These are phyloP conservation scores for Eulemur rufifrons DNA, from an alignment of 2,113 vertebrate species.

Conservation along the genomic window DNA sequence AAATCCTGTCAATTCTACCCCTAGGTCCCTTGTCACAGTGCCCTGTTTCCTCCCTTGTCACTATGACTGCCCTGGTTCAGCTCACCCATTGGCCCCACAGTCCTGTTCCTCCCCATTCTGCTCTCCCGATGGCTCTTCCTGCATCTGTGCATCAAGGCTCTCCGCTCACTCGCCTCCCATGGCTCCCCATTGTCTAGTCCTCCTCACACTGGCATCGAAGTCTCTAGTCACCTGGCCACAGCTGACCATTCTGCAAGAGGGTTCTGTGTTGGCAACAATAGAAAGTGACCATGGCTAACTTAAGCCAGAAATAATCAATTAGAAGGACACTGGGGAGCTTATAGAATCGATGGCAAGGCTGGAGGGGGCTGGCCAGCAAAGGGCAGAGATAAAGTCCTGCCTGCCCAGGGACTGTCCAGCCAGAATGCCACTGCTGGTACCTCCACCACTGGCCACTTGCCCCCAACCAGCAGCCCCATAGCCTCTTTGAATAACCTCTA, in stretches of 20 bases:
- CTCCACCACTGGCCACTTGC: background rate
- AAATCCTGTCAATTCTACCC: background rate
- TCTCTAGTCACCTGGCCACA: background rate
- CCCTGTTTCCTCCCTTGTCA: background rate
- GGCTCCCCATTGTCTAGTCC: background rate
- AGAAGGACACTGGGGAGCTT: background rate
- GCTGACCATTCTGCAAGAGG: background rate
- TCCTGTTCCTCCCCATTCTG: background rate
- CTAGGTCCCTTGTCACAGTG: too few relatives aligned
- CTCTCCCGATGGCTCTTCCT: background rate
- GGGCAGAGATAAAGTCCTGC: background rate
- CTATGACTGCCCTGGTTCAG: background rate
- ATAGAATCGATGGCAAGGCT: background rate
- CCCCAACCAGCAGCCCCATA: background rate
- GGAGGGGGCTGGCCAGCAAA: background rate
- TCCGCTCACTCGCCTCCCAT: background rate
- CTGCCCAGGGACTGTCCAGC: background rate
- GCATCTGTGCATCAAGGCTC: background rate
- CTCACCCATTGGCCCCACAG: background rate
- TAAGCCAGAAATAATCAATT: background rate
- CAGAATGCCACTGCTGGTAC: too few relatives aligned
- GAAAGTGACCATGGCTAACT: background rate
- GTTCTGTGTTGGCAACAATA: background rate
- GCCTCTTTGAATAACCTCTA: background rate
- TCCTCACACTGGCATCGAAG: background rate